Percentiles rank a stretch among this genome's conserved stretches.
These are phyloP conservation scores for Fistularia commersonii DNA, from an alignment of 2,797 vertebrate species.

Conservation along the genomic window DNA sequence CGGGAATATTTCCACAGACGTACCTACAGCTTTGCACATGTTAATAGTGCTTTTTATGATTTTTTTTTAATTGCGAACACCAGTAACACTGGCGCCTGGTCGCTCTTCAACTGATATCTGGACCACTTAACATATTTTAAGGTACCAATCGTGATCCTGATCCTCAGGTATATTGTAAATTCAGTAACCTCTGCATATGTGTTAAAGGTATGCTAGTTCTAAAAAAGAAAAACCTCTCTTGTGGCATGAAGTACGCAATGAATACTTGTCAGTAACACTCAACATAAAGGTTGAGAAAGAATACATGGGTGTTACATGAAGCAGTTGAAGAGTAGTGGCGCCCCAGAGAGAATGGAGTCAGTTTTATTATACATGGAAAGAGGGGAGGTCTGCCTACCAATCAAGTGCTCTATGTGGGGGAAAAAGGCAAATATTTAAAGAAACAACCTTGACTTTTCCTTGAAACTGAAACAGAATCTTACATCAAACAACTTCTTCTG, in stretches of 20 bases:
- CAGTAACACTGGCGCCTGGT: too few species aligned
- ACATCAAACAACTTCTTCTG: conserved; percentile 54
- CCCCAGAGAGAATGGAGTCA: conserved; percentile 20
- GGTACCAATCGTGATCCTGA: too few species aligned
- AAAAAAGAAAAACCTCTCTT: conserved; percentile 30
- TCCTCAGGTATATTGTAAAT: too few species aligned
- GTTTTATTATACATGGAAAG: conserved; percentile 52
- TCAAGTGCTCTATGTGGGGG: conserved; percentile 10
- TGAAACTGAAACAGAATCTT: conserved; percentile 56
- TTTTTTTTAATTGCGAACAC: too few species aligned
- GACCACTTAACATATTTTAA: too few species aligned
- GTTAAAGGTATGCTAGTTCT: conserved; percentile 18
- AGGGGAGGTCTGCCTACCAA: conserved; percentile 17
- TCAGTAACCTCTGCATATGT: too few species aligned
- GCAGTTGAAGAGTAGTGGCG: conserved; percentile 33
- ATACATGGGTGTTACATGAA: conserved; percentile 54
- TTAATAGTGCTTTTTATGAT: too few species aligned
- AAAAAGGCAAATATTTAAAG: conserved; percentile 33
- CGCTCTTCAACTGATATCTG: too few species aligned
- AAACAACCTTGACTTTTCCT: conserved; percentile 68
- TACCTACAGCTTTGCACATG: too few species aligned
- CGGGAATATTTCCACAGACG: too few species aligned
- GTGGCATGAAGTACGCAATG: conserved; percentile 50
- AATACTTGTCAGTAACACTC: conserved; percentile 36
- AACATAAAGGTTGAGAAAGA: conserved; percentile 48